Evolutionary conservation across 2,797 vertebrate genomes (phyloP), one percentile per base, ranked within the genome.

Genomic region (Lagodon rhomboides): DNA sequence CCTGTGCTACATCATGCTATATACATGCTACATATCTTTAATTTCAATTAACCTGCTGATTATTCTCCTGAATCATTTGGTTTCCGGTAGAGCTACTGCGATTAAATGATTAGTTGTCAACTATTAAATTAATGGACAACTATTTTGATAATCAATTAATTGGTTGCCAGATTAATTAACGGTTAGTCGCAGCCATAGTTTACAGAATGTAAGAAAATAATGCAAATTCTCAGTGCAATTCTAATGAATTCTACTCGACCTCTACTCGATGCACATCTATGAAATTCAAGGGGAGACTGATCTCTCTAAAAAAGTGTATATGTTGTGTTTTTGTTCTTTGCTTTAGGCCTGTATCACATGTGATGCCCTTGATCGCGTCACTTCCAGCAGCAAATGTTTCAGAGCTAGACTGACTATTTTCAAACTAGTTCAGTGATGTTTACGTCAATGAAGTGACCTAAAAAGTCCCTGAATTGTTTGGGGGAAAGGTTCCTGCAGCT

Each of bases 311-410:
- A 38, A 22, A 10, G 17, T 7, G 15, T 13, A 6, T 17, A 59
- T 22, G 10, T 23, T 58, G 43, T 60, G 18, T 56, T 58, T 47
- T 34, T 27, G 11, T 55, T 46, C n/a, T 44, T 64, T 56, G n/a
- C 13, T 49, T 50, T 12, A 30, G 25, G 18, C 18, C 34, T 3
- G 23, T 41, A 15, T 38, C 20, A 53, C 34, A 23, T 54, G 16
- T 27, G 10, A 53, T 9, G 17, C 8, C 7, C 4, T 43, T n/a
- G 7, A 44, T 69, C 17, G 4, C 5, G n/a, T 76, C 23, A 23
- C 12, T 54, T 49, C 17, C 41, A 60, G 20, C 61, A 69, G 23
- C 77, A 60, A 49, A 47, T 68, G 23, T 54, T 27, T 68, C 25
- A 61, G 47, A 82, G 41, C 27, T 41, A 25, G 3, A 68, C n/a